Base-by-base conservation (phyloP, 2,797 vertebrate species). In the Gastrophryne carolinensis region DNA sequence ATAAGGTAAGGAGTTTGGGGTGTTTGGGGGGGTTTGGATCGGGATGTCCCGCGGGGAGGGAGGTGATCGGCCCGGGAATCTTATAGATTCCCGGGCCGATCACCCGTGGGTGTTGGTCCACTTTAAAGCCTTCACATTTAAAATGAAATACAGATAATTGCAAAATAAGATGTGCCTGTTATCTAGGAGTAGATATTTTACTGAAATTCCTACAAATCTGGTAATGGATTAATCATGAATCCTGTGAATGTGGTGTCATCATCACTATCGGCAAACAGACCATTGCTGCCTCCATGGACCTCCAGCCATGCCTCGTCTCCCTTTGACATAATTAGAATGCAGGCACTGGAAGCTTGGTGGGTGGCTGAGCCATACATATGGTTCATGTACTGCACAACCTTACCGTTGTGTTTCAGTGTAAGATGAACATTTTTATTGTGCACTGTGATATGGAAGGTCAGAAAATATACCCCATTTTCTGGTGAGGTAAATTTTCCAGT, bases 231-330 rank as follows among this genome's bases (percentile, higher is more conserved):
- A n/a, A n/a, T n/a, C n/a, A n/a, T n/a, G n/a, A 99, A 98, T 2
- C 96, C 97, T 0, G 95, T 92, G 87, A 99, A 98, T 0, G 90
- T 94, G 0, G 95, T 95, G 60, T 99, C 97, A 0, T 98, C 96
- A 6, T 98, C 93, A 0, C 91, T 90, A 0, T 98, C 97, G 1
- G 96, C 94, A 70, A 90, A 98, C 3, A 99, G 86, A 24, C 97
- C 97, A 0, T 97, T 82, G 81, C 94, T 92, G 23, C 92, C 93
- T 34, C 93, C 95, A 0, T 81, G 81, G 79, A 91, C 93, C 86
- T 98, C 94, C 82, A 98, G 83, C 97, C 97, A 99, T 80, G 98
- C 95, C 83, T 92, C 94, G 0, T 98, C 97, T 19, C 93, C 93
- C 0, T 79, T 78, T 17, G 89, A 88, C 79, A 98, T 89, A 75